Base-by-base conservation (phyloP, 2,797 vertebrate genomes). In the Catostomus latipinnis region DNA sequence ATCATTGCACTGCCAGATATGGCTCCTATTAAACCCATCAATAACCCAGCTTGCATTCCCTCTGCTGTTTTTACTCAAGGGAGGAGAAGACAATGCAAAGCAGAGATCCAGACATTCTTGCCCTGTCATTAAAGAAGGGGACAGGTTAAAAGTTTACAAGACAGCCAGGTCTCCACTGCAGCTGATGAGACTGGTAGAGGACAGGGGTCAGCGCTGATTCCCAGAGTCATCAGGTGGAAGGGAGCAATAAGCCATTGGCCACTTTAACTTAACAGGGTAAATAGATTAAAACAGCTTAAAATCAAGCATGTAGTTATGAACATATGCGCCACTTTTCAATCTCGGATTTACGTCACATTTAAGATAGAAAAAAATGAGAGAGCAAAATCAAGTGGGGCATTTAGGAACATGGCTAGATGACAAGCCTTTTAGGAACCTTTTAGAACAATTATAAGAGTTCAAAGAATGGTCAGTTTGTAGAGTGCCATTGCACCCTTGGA, bases 101-200 rank as follows among this genome's bases (percentile, higher is more conserved):
- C 18, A 8, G 0, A 82, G 90, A 89, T 91, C 87, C 83, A 83
- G 67, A 76, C 82, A 86, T 89, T 88, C 87, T 85, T 86, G 78
- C 77, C 87, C 87, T 65, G 76, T 78, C 86, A 34, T 85, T 76
- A 84, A 86, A 88, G 82, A 90, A 86, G 83, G 74, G 71, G 66
- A 83, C 82, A 88, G 88, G 88, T 90, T 91, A 87, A 91, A 89
- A 86, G 87, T 91, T 92, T 91, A 91, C 81, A 82, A 83, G 81
- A 85, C 58, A 14, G 73, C 63, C 82, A 80, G 72, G 83, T 84
- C 65, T 66, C 66, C 46, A 65, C 72, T 84, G 77, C 61, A 70
- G 76, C 62, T 63, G 56, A 6, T 18, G 77, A 71, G 76, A 48
- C 5, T 3, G 57, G 60, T 12, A 52, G 50, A 48, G 78, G 74